Conservation (phyloP, 2,113 vertebrate genomes). For the Heterotilapia buettikoferi region DNA sequence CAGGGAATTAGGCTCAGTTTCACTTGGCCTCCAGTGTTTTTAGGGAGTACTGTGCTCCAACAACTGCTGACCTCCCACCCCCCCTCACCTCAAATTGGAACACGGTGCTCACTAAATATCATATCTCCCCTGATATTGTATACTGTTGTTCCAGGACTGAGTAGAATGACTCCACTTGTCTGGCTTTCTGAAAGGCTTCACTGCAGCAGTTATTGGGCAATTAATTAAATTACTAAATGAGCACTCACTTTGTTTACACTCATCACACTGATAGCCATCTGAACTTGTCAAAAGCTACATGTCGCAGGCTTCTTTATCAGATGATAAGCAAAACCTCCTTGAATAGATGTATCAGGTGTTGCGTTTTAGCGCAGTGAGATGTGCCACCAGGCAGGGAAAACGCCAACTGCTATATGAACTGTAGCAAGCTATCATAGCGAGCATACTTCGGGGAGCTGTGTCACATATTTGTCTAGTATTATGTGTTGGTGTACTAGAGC, state of each 20-base stretch:
- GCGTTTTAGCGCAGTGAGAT: background rate
- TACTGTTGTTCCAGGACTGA: background rate
- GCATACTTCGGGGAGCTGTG: background rate
- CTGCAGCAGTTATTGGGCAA: background rate
- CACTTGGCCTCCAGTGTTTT: slow-evolving; percentile 69
- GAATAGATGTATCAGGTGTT: slow-evolving; percentile 12
- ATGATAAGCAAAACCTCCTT: slow-evolving; percentile 4
- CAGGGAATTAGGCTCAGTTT: slow-evolving; percentile 74
- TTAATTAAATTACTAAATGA: background rate
- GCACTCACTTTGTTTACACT: background rate
- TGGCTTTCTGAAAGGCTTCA: background rate
- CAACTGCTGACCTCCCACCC: background rate
- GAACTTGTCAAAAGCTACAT: slow-evolving; percentile 22
- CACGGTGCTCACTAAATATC: slow-evolving; percentile 1
- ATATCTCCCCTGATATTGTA: background rate
- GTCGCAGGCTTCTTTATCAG: slow-evolving; percentile 21
- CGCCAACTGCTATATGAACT: background rate
- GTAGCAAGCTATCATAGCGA: background rate
- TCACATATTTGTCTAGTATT: background rate
- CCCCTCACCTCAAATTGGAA: background rate
- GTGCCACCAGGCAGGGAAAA: background rate
- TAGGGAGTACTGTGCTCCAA: slow-evolving; percentile 43
- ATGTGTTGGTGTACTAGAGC: background rate
- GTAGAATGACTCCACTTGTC: slow-evolving; percentile 20
- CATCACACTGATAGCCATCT: background rate